Percentiles rank a stretch among this genome's conserved stretches.
Evolutionary conservation across 2,113 vertebrate genomes (phyloP).

Genomic region (Condylura cristata): DNA sequence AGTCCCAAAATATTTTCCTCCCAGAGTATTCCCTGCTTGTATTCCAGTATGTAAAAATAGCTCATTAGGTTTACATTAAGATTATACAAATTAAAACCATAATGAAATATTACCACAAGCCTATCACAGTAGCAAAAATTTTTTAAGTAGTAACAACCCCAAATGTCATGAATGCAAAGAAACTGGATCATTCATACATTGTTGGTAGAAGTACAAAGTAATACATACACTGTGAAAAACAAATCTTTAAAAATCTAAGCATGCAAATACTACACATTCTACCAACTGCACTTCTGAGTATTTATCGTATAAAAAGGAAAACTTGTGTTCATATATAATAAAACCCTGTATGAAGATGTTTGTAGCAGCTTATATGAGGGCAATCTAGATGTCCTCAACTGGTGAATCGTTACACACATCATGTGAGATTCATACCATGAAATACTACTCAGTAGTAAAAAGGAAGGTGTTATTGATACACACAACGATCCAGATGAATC

Average conservation of each 20-base stretch:
- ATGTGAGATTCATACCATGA: not conserved
- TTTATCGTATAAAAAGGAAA: constrained; percentile 31
- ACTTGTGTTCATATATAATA: not conserved
- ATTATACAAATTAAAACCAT: not conserved
- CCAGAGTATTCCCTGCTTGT: not conserved
- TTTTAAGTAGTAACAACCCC: not conserved
- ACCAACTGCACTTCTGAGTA: not conserved
- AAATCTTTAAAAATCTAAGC: not conserved
- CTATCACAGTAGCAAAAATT: not conserved
- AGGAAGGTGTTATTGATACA: not conserved
- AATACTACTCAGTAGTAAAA: not conserved
- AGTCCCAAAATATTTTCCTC: not conserved
- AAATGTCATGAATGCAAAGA: not conserved
- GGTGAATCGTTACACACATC: not conserved
- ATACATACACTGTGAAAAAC: not conserved
- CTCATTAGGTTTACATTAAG: not conserved
- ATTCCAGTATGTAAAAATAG: not conserved
- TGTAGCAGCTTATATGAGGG: not conserved
- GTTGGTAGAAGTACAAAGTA: not conserved
- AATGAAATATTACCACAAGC: not conserved
- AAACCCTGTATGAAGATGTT: constrained; percentile 11
- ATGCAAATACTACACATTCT: not conserved
- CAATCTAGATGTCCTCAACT: not conserved
- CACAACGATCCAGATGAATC: not conserved
- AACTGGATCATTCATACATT: not conserved